phyloP scores from a whole-genome alignment of 2,113 vertebrate genomes.

The Formicarius rufipectus region DNA sequence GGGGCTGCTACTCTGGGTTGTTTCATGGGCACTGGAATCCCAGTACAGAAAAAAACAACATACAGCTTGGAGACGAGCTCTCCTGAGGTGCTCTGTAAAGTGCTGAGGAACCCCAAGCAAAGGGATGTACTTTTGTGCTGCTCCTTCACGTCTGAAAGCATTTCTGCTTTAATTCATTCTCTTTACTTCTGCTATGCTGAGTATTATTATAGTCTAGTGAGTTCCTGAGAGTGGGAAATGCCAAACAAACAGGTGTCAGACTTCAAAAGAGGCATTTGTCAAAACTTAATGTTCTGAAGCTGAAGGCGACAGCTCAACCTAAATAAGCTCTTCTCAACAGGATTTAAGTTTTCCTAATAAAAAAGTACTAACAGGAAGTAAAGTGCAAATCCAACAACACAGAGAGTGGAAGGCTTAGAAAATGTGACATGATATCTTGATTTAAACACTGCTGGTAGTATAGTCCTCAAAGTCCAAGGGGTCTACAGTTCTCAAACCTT shows the following conservation, averaged over 20 bases:
- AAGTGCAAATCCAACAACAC: not conserved
- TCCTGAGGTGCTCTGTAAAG: not conserved
- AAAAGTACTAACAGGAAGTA: slow-evolving; percentile 34
- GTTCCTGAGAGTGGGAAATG: slow-evolving; percentile 52
- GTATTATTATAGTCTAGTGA: slow-evolving; percentile 55
- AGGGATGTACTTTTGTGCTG: slow-evolving; percentile 22
- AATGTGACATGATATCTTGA: not conserved
- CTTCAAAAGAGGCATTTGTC: slow-evolving; percentile 67
- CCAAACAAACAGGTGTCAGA: slow-evolving; percentile 66
- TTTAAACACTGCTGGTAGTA: not conserved
- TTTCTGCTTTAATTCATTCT: slow-evolving; percentile 62
- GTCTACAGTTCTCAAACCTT: not conserved
- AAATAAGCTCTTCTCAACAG: slow-evolving; percentile 49
- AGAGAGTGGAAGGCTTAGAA: not conserved
- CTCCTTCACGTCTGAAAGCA: slow-evolving; percentile 16
- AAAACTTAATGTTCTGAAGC: slow-evolving; percentile 58
- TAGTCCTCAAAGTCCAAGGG: not conserved
- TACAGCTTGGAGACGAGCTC: not conserved
- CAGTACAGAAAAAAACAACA: not conserved
- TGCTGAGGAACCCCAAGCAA: not conserved
- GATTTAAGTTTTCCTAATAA: slow-evolving; percentile 47
- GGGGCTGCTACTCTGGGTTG: not conserved
- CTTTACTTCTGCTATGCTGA: slow-evolving; percentile 51
- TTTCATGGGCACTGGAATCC: slow-evolving; percentile 1
- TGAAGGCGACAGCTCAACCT: slow-evolving; percentile 52